A percentile compares a stretch with the other conserved stretches of the same genome.
Conservation (phyloP, 2,113 vertebrate species). For the Myiagra hebetior region DNA sequence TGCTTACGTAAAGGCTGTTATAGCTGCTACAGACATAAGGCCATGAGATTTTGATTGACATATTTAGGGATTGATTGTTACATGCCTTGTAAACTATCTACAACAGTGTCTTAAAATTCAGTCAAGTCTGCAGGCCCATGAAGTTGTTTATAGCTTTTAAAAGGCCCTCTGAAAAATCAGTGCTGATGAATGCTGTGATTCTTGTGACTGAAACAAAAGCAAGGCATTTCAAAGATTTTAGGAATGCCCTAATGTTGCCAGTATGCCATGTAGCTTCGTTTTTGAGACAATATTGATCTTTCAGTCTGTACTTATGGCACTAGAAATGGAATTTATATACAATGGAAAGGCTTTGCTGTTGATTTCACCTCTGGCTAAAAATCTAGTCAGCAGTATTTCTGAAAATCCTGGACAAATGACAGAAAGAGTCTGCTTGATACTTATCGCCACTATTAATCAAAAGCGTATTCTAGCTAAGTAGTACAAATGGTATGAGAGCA, state of each 20-base stretch:
- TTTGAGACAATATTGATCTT: neutral
- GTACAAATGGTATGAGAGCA: neutral
- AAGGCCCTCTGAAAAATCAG: neutral
- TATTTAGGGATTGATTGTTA: neutral
- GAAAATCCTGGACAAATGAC: neutral
- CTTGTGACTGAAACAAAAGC: neutral
- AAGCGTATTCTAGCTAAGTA: neutral
- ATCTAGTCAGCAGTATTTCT: neutral
- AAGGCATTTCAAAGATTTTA: neutral
- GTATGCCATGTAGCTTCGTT: neutral
- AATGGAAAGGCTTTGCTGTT: neutral
- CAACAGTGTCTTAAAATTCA: neutral
- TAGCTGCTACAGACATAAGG: neutral
- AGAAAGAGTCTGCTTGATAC: neutral
- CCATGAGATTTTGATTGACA: neutral
- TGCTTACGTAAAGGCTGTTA: neutral
- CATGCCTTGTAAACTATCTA: neutral
- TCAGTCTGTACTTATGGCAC: neutral
- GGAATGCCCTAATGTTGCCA: neutral
- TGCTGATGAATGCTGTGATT: neutral
- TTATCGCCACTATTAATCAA: neutral
- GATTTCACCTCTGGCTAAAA: neutral
- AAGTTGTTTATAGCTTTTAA: neutral
- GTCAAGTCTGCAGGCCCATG: neutral
- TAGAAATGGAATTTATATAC: neutral